Evolutionary conservation across 2,113 vertebrate genomes (phyloP).

Genomic region (Canis aureus): DNA sequence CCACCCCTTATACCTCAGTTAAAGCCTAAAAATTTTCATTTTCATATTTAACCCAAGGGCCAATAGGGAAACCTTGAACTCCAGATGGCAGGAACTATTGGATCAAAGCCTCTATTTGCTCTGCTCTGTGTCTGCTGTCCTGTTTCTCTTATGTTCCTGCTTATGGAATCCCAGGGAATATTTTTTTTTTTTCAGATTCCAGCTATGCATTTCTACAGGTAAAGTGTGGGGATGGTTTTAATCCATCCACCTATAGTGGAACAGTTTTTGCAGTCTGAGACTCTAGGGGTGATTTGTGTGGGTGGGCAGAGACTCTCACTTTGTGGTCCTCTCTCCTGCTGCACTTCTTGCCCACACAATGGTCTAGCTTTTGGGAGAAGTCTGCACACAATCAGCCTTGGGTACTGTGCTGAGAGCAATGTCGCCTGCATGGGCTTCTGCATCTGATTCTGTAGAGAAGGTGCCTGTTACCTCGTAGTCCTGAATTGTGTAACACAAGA

Average conservation of each 20-base stretch:
- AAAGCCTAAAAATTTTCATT: neutral
- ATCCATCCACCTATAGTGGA: neutral
- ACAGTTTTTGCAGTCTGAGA: neutral
- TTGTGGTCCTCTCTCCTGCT: accelerated
- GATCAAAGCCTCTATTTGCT: neutral
- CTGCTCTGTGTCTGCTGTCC: too few species aligned
- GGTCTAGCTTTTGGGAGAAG: neutral
- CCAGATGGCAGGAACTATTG: neutral
- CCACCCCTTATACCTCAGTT: too few species aligned
- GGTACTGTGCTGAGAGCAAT: neutral
- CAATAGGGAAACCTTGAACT: too few species aligned
- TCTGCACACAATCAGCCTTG: too few species aligned
- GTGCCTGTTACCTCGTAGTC: neutral
- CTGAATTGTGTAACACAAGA: neutral
- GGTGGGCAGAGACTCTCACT: neutral
- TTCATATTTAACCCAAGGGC: neutral
- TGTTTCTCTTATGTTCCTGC: accelerated
- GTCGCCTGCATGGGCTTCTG: accelerated
- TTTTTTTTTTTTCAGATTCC: neutral
- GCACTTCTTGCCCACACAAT: too few species aligned
- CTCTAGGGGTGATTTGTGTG: neutral
- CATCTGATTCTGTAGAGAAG: neutral
- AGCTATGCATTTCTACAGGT: neutral
- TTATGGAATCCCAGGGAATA: neutral
- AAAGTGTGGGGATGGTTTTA: neutral